Evolutionary conservation across 2,797 vertebrate species (phyloP), one percentile per base, ranked within the genome.

Genomic region (Gallirallus australis): DNA sequence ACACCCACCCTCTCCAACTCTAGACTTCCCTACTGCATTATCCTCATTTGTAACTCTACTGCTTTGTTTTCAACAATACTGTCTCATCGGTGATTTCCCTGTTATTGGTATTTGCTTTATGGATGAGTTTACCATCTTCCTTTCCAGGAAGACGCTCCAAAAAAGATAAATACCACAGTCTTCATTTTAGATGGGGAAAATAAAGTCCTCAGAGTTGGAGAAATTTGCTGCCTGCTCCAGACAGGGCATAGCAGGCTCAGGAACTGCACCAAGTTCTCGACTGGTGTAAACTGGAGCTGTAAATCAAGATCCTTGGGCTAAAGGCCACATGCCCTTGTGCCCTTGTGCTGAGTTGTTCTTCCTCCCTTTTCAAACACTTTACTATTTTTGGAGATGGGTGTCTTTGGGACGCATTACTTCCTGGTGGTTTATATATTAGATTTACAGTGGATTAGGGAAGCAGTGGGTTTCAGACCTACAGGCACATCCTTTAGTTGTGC

Each of bases 1-100:
- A n/a, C 57, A 0, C 65, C 27, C 75, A 92, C 83, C 78, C 53
- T 86, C 57, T 95, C 86, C 94, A 96, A 89, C 81, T 87, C 90
- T 42, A 73, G 75, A 78, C n/a, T 94, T 93, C 71, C 78, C 86
- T 71, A 16, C 82, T 94, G 83, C 1, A 2, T 79, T 90, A 79
- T 73, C 40, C 56, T 93, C 27, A 39, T 57, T 91, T 57, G 63
- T 72, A 86, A 69, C 12, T 84, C 42, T 89, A 69, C 64, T 89
- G 86, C 24, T 75, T 90, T 80, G 21, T 91, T 92, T 91, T 79
- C 64, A 82, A 57, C 45, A 5, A 28, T 59, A n/a, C 15, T 45
- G 3, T 52, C 72, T 64, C 42, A 21, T 73, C 1, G 5, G 13
- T 28, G 6, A 53, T 59, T 83, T 45, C 70, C 15, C 7, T 71